These are phyloP conservation scores for Peromyscus attwateri DNA, from an alignment of 2,797 vertebrate genomes.

Conservation along the genomic window DNA sequence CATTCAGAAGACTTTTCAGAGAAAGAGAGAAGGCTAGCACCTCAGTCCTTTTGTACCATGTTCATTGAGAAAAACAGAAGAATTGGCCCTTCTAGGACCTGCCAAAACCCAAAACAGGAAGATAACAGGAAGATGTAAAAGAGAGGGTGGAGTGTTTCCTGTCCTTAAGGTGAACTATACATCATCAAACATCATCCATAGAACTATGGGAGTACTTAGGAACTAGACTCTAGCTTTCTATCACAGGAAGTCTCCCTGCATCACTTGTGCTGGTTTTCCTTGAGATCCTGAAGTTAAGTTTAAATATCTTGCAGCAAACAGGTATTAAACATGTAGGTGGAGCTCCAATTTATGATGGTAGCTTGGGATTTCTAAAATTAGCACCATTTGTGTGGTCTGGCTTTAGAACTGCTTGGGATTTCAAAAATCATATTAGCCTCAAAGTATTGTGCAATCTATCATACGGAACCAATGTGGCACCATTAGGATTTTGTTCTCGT, in stretches of 20 bases:
- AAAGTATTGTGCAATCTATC: neutral
- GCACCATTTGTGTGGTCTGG: neutral
- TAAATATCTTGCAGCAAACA: too few relatives aligned
- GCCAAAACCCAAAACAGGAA: neutral
- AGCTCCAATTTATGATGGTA: neutral
- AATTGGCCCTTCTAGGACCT: accelerated
- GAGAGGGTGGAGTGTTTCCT: neutral
- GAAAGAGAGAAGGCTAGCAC: neutral
- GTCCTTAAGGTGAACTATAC: neutral
- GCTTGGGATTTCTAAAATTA: neutral
- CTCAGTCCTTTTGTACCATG: neutral
- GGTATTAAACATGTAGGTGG: neutral
- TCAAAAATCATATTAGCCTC: neutral
- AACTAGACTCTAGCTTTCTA: neutral
- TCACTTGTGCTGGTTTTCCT: neutral
- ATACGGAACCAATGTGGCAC: neutral
- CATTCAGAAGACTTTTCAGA: too few relatives aligned
- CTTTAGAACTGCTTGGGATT: neutral
- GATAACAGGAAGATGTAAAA: neutral
- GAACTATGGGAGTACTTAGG: neutral
- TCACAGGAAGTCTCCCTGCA: neutral
- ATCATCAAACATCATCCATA: neutral
- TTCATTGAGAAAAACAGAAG: neutral
- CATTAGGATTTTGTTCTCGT: too few relatives aligned
- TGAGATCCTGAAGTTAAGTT: too few relatives aligned